Conservation (phyloP, 2,888 invertebrate genomes). For the Aporophyla lueneburgensis region DNA sequence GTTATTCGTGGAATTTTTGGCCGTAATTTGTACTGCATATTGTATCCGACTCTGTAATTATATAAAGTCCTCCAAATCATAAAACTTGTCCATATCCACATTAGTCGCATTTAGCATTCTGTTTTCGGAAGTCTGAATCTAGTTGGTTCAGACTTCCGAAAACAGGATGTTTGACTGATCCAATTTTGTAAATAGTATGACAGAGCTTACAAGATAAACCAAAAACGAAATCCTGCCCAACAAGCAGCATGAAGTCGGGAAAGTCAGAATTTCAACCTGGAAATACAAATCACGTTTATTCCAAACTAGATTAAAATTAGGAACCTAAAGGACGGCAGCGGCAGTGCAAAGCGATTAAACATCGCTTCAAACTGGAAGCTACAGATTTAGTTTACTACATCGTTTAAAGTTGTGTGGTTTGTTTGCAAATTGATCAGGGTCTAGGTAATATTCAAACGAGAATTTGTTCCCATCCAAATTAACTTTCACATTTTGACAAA, state of each 20-base stretch:
- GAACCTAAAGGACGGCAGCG: not conserved
- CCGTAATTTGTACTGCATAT: not conserved
- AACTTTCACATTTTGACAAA: no score
- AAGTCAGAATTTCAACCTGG: not conserved
- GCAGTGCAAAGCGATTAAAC: constrained; percentile 36
- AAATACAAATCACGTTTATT: constrained; percentile 30
- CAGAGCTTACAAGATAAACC: not conserved
- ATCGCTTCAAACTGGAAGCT: constrained; percentile 9
- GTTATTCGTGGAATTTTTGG: constrained; percentile 2
- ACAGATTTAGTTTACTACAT: constrained; percentile 3
- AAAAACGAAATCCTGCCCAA: not conserved
- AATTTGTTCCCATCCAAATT: not conserved
- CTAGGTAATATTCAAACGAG: not conserved
- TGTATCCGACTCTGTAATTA: no score
- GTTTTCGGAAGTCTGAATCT: no score
- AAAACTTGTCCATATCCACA: not conserved
- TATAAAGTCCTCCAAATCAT: not conserved
- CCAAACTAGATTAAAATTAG: constrained; percentile 40
- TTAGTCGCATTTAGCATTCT: no score
- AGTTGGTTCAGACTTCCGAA: not conserved
- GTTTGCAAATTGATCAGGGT: not conserved
- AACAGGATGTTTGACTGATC: not conserved
- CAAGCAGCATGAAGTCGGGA: not conserved
- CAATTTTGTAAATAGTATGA: not conserved
- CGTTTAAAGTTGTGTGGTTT: no score